phyloP scores from a whole-genome alignment of 2,888 invertebrate genomes.

The Aphodius sticticus region DNA sequence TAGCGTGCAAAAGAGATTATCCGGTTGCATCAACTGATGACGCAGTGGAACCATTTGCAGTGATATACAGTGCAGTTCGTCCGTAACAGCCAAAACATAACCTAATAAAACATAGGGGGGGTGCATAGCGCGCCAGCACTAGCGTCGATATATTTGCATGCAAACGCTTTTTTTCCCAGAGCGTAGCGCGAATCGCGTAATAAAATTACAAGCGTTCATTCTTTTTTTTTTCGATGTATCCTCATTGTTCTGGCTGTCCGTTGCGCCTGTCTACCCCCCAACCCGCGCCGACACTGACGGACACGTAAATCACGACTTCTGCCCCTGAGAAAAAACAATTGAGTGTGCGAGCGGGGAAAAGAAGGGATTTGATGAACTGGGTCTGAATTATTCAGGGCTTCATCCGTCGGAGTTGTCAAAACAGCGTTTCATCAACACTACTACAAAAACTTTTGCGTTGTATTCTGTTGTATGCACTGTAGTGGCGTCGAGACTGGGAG shows the following conservation, averaged over 20 bases:
- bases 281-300: neutral
- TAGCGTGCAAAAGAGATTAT: neutral
- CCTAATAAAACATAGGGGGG: neutral
- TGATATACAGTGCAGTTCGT: conserved; percentile 4
- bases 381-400: neutral
- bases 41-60: conserved; percentile 4
- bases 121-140: neutral
- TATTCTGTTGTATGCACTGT: neutral
- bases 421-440: neutral
- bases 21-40: conserved; percentile 4
- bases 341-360: neutral
- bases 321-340: neutral
- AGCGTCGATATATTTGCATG: neutral
- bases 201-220: neutral
- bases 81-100: neutral
- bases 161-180: neutral
- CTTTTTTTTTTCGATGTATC: neutral
- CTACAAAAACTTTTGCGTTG: neutral
- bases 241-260: neutral
- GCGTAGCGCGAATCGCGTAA: neutral
- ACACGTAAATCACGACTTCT: conserved; percentile 4
- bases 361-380: neutral
- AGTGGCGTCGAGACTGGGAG: neutral
- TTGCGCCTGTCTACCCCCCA: neutral
- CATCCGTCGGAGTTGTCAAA: neutral